Conservation (phyloP, 1,140 invertebrate genomes). For the Pemphigus obesinymphae region DNA sequence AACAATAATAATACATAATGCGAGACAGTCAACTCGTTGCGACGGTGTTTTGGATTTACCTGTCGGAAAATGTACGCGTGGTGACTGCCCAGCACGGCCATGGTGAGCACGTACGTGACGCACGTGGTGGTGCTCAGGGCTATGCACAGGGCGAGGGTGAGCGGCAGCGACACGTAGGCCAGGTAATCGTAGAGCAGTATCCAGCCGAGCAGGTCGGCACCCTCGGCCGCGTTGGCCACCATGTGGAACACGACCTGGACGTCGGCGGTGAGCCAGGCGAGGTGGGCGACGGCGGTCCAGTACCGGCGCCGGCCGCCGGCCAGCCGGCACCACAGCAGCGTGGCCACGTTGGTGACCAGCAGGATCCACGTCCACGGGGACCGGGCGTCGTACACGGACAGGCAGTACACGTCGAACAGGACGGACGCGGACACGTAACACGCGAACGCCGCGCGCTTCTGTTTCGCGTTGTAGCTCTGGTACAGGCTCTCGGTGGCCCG, state of each 20-base stretch:
- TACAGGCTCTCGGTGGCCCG: conserved; percentile 67
- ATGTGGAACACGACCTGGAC: conserved; percentile 59
- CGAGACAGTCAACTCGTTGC: background rate
- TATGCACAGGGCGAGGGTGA: conserved; percentile 63
- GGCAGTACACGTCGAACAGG: conserved; percentile 63
- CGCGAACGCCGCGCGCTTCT: conserved; percentile 69
- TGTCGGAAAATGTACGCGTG: conserved; percentile 55
- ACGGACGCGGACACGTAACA: conserved; percentile 67
- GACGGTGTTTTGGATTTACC: conserved; percentile 51
- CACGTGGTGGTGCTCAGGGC: conserved; percentile 58
- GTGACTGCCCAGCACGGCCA: conserved; percentile 51
- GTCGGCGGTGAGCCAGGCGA: conserved; percentile 61
- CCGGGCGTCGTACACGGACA: conserved; percentile 50
- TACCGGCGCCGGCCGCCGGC: conserved; percentile 52
- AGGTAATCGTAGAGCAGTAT: conserved; percentile 74
- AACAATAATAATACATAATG: background rate
- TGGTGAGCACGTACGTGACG: conserved; percentile 57
- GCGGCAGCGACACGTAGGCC: conserved; percentile 76
- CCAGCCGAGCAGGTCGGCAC: conserved; percentile 67
- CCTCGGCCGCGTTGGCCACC: conserved; percentile 56
- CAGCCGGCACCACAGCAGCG: conserved; percentile 55
- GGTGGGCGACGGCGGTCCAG: conserved; percentile 58
- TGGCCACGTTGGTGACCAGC: conserved; percentile 55
- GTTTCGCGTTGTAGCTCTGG: conserved; percentile 67
- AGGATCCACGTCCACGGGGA: conserved; percentile 56